phyloP scores from a whole-genome alignment of 2,113 vertebrate genomes.

The Tyrannus savana region DNA sequence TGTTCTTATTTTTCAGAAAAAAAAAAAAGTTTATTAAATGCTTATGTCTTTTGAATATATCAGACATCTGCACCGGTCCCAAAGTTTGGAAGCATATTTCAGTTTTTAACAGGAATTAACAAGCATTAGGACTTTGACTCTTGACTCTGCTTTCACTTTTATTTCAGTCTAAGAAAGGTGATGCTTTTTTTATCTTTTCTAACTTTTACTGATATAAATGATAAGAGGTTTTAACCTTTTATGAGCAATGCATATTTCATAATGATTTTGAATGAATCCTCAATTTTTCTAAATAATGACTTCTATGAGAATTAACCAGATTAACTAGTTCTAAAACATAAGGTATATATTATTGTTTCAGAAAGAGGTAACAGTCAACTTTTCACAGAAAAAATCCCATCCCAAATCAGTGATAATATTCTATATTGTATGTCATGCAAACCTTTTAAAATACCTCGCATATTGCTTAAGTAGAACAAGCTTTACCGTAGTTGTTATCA shows the following conservation, averaged over 20 bases:
- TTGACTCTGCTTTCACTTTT: neutral
- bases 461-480: neutral
- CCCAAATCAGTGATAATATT: neutral
- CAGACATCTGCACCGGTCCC: neutral
- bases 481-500: neutral
- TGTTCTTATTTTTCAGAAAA: neutral
- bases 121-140: neutral
- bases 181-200: neutral
- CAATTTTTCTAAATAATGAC: neutral
- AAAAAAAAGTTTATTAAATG: rapidly evolving
- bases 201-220: neutral
- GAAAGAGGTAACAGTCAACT: neutral
- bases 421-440: neutral
- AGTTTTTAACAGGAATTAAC: neutral
- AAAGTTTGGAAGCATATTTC: neutral
- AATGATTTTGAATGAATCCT: neutral
- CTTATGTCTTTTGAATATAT: neutral
- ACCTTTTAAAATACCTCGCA: neutral
- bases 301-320: neutral
- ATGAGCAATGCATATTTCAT: neutral
- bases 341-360: neutral
- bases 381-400: neutral
- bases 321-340: neutral
- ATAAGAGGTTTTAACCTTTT: neutral
- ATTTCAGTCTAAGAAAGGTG: neutral